phyloP scores from a whole-genome alignment of 2,113 vertebrate species.

The Guaruba guarouba region DNA sequence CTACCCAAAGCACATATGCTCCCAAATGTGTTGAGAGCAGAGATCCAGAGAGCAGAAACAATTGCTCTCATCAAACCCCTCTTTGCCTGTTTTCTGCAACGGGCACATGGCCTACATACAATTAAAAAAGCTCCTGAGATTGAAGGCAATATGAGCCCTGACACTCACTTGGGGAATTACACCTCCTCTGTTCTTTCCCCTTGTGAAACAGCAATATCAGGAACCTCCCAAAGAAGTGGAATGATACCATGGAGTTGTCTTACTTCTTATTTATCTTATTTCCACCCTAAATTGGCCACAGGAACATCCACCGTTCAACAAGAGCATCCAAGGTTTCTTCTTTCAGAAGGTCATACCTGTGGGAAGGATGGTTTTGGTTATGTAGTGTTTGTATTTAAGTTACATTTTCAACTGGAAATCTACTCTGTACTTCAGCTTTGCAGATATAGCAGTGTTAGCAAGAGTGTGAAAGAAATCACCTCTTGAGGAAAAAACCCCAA shows the following conservation, averaged over 20 bases:
- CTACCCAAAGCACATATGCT: not conserved
- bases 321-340: not conserved
- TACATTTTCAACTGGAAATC: not conserved
- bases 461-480: not conserved
- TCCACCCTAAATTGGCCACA: not conserved
- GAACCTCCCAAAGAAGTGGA: not conserved
- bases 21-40: not conserved
- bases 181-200: not conserved
- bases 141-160: accelerated
- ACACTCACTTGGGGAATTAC: accelerated
- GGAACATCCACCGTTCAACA: not conserved
- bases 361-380: not conserved
- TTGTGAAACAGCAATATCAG: not conserved
- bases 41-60: not conserved
- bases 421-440: not conserved
- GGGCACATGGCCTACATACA: accelerated
- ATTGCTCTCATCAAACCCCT: not conserved
- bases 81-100: not conserved
- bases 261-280: not conserved
- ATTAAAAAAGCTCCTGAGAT: not conserved
- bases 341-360: not conserved
- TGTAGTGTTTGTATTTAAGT: not conserved
- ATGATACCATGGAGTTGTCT: not conserved
- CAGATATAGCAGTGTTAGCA: not conserved
- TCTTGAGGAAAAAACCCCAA: not conserved